phyloP scores from a whole-genome alignment of 2,113 vertebrate genomes.

The Bubalus kerabau region DNA sequence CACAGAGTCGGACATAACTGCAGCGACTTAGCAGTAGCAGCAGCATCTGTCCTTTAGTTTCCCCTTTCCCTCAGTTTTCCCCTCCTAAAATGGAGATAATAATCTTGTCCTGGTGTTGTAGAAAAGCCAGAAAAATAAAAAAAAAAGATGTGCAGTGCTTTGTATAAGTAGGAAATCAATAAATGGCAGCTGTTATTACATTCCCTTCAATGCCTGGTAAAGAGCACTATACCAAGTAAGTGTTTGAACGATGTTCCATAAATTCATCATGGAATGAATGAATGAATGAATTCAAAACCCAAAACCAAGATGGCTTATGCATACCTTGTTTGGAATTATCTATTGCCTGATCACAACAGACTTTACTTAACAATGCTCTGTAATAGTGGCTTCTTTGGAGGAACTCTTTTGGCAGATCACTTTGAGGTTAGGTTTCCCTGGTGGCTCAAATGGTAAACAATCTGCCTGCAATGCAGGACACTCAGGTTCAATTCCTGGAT shows the following conservation, averaged over 20 bases:
- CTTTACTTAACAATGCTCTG: neutral
- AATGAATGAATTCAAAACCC: constrained; percentile 15
- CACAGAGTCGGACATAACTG: too few relatives aligned
- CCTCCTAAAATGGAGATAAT: neutral
- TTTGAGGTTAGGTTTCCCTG: neutral
- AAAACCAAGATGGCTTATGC: neutral
- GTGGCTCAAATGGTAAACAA: neutral
- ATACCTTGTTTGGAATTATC: neutral
- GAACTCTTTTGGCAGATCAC: neutral
- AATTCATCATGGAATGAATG: neutral
- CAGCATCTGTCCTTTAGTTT: neutral
- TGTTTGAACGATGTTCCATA: neutral
- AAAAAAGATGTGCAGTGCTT: neutral
- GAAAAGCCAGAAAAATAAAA: neutral
- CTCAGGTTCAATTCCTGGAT: neutral
- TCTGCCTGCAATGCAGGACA: neutral
- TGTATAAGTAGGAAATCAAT: neutral
- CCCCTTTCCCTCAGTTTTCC: neutral
- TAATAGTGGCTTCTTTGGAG: neutral
- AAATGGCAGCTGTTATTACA: neutral
- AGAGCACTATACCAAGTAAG: neutral
- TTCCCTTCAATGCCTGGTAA: neutral
- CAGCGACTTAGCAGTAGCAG: too few relatives aligned
- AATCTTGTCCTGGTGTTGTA: neutral
- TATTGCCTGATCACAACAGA: neutral